Evolutionary conservation across 2,888 invertebrate genomes (phyloP), one percentile per base, ranked within the genome.

Genomic region (Macaria liturata): DNA sequence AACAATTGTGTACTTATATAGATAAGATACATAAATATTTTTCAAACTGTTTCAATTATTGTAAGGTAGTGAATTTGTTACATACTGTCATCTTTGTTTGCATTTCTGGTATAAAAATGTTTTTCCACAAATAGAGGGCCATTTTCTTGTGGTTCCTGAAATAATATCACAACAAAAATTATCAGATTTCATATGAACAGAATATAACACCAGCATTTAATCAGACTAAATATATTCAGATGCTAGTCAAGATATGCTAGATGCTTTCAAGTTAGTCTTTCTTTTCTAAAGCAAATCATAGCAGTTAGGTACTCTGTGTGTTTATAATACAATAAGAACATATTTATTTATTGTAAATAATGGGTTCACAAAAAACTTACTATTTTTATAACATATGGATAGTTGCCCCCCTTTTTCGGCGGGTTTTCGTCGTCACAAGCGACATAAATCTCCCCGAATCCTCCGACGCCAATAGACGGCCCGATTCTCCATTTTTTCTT

Each of bases 71-170:
- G 20, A 20, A 20, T 20, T 1, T 20, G 20, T 20, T 20, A 20
- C 92, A 93, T 90, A 95, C 96, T 94, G 64, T 96, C 95, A 62
- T 93, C 94, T 68, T 93, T 84, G 75, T 95, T 96, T 0, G 94
- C 95, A 84, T 95, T 95, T 68, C 95, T 93, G 83, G 95, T 94
- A 76, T 97, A 99, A 83, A 98, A 98, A 88, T 97, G 95, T 91
- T 96, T 96, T 90, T 99, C 98, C 49, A 97, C 97, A 92, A 98
- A 99, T 0, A 99, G 87, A 0, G 99, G 98, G 0, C 98, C 98
- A 93, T 98, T 98, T 61, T 93, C 95, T 81, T 95, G 95, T 7
- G 98, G 98, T 89, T 98, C 98, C 96, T 97, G 72, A 2, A 20
- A 43, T 58, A 3, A 7, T 37, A 7, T 37, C 1, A 20, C 20